A percentile compares a stretch with the other conserved stretches of the same genome.
Conservation (phyloP, 2,797 vertebrate species). For the Spinus pinus region DNA sequence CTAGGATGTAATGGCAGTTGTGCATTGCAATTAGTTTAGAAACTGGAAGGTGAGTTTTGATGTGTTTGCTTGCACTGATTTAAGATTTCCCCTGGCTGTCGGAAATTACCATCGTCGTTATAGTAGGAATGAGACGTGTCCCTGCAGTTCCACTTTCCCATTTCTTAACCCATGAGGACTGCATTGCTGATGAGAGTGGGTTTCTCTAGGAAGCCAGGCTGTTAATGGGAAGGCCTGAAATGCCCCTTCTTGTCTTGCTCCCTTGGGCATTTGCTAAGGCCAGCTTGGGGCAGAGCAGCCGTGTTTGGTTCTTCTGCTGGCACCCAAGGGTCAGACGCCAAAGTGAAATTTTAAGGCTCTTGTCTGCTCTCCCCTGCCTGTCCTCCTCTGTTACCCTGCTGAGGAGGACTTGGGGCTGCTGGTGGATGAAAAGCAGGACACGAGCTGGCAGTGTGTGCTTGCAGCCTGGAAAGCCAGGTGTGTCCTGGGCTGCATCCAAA, state of each 20-base stretch:
- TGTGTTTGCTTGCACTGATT: not conserved
- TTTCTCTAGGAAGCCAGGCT: not conserved
- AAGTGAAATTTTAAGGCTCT: not conserved
- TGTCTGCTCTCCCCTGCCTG: not conserved
- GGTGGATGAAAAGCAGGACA: not conserved
- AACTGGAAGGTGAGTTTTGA: not conserved
- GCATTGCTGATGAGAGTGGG: not conserved
- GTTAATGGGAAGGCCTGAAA: not conserved
- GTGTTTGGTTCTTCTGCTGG: rapidly evolving
- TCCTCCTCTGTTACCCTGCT: not conserved
- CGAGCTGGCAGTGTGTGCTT: not conserved
- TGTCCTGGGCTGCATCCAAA: not conserved
- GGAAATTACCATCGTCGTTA: not conserved
- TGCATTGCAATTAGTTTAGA: not conserved
- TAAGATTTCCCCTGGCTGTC: not conserved
- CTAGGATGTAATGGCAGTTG: not conserved
- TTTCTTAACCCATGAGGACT: not conserved
- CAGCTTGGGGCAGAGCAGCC: not conserved
- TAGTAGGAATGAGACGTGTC: not conserved
- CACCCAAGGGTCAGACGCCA: not conserved
- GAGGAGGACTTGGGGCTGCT: not conserved
- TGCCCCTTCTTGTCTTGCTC: not conserved
- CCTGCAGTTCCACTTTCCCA: not conserved
- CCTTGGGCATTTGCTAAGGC: not conserved
- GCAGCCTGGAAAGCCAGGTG: rapidly evolving